These are phyloP conservation scores for Tribolium madens DNA, from an alignment of 1,140 invertebrate genomes.

Conservation along the genomic window DNA sequence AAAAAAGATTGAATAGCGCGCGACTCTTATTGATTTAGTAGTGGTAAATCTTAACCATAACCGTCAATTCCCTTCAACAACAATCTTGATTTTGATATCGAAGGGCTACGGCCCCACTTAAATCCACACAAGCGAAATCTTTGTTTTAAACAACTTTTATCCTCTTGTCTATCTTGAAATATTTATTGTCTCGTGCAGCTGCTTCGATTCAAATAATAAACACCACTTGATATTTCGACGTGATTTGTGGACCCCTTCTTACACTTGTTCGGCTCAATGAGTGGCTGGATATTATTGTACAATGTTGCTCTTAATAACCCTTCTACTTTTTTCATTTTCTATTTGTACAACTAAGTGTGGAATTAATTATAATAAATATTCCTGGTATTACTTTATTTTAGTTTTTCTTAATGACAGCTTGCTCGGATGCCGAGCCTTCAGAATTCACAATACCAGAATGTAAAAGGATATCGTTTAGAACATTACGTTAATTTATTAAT, in stretches of 20 bases:
- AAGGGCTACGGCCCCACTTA: not conserved
- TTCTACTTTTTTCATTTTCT: not conserved
- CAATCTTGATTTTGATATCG: constrained; percentile 17
- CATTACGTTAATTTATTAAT: no score
- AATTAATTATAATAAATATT: not conserved
- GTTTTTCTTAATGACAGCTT: no score
- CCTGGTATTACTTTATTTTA: not conserved
- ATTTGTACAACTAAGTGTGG: not conserved
- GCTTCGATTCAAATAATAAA: constrained; percentile 28
- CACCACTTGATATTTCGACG: constrained; percentile 39
- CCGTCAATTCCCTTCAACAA: constrained; percentile 12
- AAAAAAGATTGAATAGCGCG: constrained; percentile 2
- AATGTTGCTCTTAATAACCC: constrained; percentile 36
- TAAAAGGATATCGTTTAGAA: no score
- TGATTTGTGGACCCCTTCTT: constrained; percentile 32
- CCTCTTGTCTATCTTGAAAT: constrained; percentile 52
- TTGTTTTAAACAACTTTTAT: constrained; percentile 53
- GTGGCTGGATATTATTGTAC: constrained; percentile 9
- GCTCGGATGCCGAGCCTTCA: no score
- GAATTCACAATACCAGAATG: no score
- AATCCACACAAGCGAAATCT: constrained; percentile 32
- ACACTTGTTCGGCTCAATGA: constrained; percentile 39
- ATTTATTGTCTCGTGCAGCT: constrained; percentile 53
- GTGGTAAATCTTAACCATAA: constrained; percentile 15
- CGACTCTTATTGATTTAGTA: constrained; percentile 32